These are phyloP conservation scores for Podarcis cretensis DNA, from an alignment of 2,113 vertebrate genomes.

Conservation along the genomic window DNA sequence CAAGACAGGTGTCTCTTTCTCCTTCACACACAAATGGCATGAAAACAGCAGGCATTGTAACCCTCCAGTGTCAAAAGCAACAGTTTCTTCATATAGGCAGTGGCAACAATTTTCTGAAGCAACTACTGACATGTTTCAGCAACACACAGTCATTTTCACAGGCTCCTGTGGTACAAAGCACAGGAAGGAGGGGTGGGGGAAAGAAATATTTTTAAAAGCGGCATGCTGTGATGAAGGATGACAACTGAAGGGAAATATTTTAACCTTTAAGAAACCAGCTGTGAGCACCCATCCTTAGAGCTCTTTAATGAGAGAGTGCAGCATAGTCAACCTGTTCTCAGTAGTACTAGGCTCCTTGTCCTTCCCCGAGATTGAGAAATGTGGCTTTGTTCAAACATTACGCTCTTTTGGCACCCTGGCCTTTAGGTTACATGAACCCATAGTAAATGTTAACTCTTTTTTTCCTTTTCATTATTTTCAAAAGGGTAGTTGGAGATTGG, in stretches of 20 bases:
- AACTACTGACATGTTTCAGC: neutral
- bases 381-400: neutral
- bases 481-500: neutral
- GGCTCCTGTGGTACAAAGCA: neutral
- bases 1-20: neutral
- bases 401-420: neutral
- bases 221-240: neutral
- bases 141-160: neutral
- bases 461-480: neutral
- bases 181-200: neutral
- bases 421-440: neutral
- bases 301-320: constrained; percentile 7
- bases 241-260: constrained; percentile 15
- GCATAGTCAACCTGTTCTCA: neutral
- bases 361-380: neutral
- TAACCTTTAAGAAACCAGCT: neutral
- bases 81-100: neutral
- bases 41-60: neutral
- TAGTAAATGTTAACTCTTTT: neutral
- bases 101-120: neutral
- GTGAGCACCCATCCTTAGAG: neutral
- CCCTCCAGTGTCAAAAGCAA: neutral
- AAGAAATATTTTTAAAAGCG: neutral
- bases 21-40: neutral
- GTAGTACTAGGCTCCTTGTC: neutral